Base-by-base conservation (phyloP, 1,140 invertebrate species). In the Bursaphelenchus mucronatus region DNA sequence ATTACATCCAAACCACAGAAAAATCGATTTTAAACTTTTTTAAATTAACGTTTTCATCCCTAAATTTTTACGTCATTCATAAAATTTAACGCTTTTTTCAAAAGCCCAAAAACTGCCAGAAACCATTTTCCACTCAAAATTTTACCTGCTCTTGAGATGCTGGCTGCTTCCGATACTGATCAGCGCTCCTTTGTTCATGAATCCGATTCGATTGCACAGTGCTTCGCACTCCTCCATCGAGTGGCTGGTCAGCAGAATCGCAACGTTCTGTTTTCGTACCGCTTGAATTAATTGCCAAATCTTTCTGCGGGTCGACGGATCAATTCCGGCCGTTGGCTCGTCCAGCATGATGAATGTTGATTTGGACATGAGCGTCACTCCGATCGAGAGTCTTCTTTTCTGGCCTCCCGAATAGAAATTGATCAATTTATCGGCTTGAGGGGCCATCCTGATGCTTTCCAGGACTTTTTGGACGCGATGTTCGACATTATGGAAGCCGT, bases 121-220 rank as follows among this genome's bases (percentile, higher is more conserved):
- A 30, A 30, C 5, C 30, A 30, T 5, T 30, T 30, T 30, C 30
- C 30, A 30, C 30, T 30, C n/a, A 30, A 30, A 30, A 30, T 30
- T 30, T 30, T 11, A 71, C 69, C 71, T 51, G 62, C 67, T 72
- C 69, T 89, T 88, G 10, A 90, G 82, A 66, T 88, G 85, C 53
- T 88, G 86, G 86, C 88, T 85, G 30, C 85, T 86, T 8, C 88
- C 88, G 51, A 89, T 82, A 67, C 89, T 89, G 61, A 85, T 86
- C 63, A 92, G 85, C 59, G 87, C 84, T 0, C 91, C 91, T 77
- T 88, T 88, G 0, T 91, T 90, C 90, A 94, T 92, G 51, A 93
- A 89, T 21, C 89, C 90, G 55, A 93, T 81, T 56, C 90, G 82
- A 44, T 88, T 89, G 47, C 81, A 81, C 10, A 81, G 61, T 19